phyloP scores from a whole-genome alignment of 2,888 invertebrate species.

The Melieria crassipennis region DNA sequence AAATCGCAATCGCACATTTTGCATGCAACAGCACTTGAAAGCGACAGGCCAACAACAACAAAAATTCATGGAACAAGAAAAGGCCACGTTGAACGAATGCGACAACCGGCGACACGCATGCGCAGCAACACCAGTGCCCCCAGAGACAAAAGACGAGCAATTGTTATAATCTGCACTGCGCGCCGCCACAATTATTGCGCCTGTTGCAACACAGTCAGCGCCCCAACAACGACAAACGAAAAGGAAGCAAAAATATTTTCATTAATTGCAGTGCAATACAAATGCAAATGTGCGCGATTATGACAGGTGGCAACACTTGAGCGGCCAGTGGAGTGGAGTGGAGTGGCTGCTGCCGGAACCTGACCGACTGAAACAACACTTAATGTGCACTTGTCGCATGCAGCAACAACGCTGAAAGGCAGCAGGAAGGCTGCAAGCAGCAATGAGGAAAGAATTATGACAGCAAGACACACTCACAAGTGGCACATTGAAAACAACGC shows the following conservation, averaged over 20 bases:
- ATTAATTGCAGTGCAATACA: constrained; percentile 26
- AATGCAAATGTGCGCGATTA: constrained; percentile 36
- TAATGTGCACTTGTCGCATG: not conserved
- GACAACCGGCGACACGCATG: constrained; percentile 22
- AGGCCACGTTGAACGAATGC: constrained; percentile 1
- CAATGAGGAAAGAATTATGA: not conserved
- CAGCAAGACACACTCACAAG: too few relatives aligned
- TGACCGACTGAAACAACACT: constrained; percentile 2
- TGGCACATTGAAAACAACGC: too few relatives aligned
- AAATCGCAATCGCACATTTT: not conserved
- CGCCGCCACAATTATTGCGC: constrained; percentile 12
- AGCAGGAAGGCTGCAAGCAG: not conserved
- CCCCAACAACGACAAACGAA: not conserved
- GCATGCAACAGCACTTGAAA: not conserved
- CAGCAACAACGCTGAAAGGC: constrained; percentile 4
- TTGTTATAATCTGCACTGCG: constrained; percentile 25
- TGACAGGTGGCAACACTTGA: constrained; percentile 47
- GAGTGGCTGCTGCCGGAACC: constrained; percentile 24
- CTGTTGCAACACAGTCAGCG: not conserved
- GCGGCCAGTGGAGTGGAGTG: constrained; percentile 8
- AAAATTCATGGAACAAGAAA: not conserved
- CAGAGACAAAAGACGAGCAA: constrained; percentile 17
- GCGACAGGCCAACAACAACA: not conserved
- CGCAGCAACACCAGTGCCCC: constrained; percentile 13
- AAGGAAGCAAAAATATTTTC: not conserved